These are phyloP conservation scores for Cariama cristata DNA, from an alignment of 2,113 vertebrate species.

Conservation along the genomic window DNA sequence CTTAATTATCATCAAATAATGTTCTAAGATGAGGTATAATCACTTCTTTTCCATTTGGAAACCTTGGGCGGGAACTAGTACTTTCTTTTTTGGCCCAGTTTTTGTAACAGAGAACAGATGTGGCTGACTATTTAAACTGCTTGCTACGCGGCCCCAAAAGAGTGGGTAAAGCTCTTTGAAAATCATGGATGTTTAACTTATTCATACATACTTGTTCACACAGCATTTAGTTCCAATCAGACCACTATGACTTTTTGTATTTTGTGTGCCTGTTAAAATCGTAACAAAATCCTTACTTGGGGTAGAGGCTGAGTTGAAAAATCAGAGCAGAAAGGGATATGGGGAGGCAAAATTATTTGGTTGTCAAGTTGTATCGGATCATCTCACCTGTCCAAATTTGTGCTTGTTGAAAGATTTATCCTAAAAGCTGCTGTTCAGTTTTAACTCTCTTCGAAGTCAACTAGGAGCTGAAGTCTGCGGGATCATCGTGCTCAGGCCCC, in stretches of 20 bases:
- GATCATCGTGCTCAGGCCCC: not conserved
- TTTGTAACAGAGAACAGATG: not conserved
- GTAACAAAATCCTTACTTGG: not conserved
- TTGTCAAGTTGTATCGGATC: not conserved
- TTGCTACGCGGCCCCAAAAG: not conserved
- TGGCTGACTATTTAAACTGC: not conserved
- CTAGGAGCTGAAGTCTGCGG: not conserved
- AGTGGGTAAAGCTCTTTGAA: not conserved
- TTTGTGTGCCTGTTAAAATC: not conserved
- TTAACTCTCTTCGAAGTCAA: not conserved
- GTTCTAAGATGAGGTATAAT: not conserved
- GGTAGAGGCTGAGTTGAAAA: not conserved
- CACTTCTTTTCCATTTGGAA: not conserved
- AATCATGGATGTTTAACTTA: not conserved
- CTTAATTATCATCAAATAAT: not conserved
- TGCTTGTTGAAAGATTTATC: slow-evolving; percentile 11
- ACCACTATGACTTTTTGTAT: not conserved
- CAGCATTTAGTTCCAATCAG: not conserved
- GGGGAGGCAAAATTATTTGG: not conserved
- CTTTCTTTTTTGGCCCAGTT: not conserved
- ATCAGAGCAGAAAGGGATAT: not conserved
- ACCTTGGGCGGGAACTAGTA: not conserved
- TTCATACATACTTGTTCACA: not conserved
- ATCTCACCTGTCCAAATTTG: not conserved
- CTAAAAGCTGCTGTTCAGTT: not conserved